phyloP scores from a whole-genome alignment of 2,797 vertebrate species.

The Muraenolepis orangiensis region DNA sequence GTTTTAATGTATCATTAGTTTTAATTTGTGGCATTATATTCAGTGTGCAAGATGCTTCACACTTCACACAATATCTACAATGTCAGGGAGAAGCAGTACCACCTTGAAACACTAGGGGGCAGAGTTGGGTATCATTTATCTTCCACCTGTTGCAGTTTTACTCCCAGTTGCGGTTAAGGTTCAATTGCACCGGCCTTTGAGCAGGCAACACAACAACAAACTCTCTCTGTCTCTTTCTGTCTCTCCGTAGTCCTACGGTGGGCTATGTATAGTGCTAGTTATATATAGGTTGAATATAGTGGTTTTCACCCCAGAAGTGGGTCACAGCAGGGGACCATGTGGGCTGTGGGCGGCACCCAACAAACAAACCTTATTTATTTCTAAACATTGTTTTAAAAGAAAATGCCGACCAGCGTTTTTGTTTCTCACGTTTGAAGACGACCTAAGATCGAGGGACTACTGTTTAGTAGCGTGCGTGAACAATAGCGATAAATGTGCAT shows the following conservation, averaged over 20 bases:
- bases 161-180: background rate
- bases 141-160: background rate
- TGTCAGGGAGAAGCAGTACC: conserved; percentile 32
- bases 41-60: background rate
- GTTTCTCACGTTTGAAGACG: no score
- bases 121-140: conserved; percentile 48
- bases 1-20: background rate
- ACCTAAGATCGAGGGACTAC: no score
- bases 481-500: background rate
- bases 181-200: background rate
- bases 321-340: background rate
- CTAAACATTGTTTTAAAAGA: no score
- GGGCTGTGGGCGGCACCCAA: background rate
- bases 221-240: no score
- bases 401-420: no score
- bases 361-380: no score
- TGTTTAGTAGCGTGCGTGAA: background rate
- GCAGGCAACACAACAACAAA: no score
- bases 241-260: background rate
- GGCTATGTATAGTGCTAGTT: background rate
- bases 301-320: no score
- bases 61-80: background rate
- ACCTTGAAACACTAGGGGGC: conserved; percentile 59
- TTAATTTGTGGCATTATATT: background rate
- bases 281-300: background rate